Percentiles rank a stretch among this genome's conserved stretches.
Evolutionary conservation across 1,140 invertebrate genomes (phyloP).

Genomic region (Cepaea nemoralis): DNA sequence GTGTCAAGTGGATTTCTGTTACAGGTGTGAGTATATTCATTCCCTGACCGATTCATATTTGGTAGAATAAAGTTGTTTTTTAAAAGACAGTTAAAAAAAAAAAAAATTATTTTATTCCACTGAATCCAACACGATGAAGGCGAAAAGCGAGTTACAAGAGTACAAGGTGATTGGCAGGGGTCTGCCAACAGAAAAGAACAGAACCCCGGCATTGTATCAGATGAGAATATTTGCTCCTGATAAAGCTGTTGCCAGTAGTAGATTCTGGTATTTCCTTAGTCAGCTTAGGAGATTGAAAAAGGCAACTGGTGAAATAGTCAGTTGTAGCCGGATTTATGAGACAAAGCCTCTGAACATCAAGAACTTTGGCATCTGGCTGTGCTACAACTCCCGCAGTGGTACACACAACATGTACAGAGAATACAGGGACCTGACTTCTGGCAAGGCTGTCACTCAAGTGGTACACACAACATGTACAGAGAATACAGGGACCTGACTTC

Average conservation of each 20-base stretch:
- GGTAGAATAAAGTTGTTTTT: too few relatives aligned
- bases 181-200: constrained; percentile 92
- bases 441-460: constrained; percentile 97
- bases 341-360: constrained; percentile 94
- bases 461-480: too few relatives aligned
- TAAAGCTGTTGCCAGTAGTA: constrained; percentile 95
- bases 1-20: too few relatives aligned
- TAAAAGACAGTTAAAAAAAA: too few relatives aligned
- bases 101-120: too few relatives aligned
- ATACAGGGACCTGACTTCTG: constrained; percentile 94
- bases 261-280: constrained; percentile 99
- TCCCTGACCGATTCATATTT: too few relatives aligned
- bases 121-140: neutral
- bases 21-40: too few relatives aligned
- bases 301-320: constrained; percentile 97
- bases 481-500: too few relatives aligned
- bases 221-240: constrained; percentile 99
- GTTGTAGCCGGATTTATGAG: constrained; percentile 89
- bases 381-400: constrained; percentile 94
- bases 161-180: constrained; percentile 98
- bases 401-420: constrained; percentile 99
- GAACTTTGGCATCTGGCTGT: constrained; percentile 99
- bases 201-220: constrained; percentile 94
- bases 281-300: constrained; percentile 99
- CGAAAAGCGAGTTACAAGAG: constrained; percentile 88